Conservation (phyloP, 2,797 vertebrate genomes). For the Lepidocolaptes lacrymiger region DNA sequence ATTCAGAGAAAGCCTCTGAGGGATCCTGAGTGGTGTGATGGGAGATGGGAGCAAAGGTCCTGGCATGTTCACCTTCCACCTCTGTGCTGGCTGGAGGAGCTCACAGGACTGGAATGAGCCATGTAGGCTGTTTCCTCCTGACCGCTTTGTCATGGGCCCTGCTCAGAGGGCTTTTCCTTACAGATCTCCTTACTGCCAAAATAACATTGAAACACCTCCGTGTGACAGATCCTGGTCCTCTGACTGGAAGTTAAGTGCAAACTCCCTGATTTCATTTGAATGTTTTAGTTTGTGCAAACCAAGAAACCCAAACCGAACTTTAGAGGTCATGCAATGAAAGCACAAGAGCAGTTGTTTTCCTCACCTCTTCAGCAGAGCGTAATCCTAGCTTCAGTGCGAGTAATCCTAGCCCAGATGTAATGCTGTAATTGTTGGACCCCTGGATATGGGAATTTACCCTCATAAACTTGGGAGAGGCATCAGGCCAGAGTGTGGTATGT, state of each 20-base stretch:
- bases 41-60: background rate
- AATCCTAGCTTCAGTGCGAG: constrained; percentile 13
- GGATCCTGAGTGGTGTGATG: fast-evolving
- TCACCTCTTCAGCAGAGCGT: constrained; percentile 24
- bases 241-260: background rate
- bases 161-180: constrained; percentile 21
- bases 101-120: background rate
- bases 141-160: background rate
- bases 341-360: constrained; percentile 40
- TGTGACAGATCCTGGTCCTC: background rate
- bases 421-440: constrained; percentile 30
- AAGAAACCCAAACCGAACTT: constrained; percentile 42
- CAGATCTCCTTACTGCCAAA: constrained; percentile 11
- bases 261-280: background rate
- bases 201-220: background rate
- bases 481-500: constrained; percentile 54
- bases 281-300: background rate
- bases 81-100: background rate
- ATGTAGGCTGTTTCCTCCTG: background rate
- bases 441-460: constrained; percentile 67
- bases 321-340: constrained; percentile 36
- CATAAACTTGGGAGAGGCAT: constrained; percentile 55
- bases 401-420: constrained; percentile 42
- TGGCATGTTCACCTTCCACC: fast-evolving
- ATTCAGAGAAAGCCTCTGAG: background rate